Conservation (phyloP, 2,113 vertebrate genomes). For the Festucalex cinctus region DNA sequence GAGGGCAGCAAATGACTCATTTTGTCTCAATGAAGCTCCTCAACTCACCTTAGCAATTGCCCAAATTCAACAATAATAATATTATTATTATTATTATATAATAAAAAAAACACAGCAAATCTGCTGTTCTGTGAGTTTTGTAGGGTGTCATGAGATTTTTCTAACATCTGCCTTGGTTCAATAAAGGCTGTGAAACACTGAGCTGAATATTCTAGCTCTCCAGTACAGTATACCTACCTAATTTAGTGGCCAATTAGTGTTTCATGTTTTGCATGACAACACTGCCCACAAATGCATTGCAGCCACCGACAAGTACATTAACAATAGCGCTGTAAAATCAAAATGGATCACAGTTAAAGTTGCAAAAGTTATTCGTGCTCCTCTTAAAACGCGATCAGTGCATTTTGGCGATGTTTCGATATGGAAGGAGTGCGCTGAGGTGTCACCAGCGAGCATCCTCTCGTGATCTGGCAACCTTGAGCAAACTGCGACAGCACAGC, state of each 20-base stretch:
- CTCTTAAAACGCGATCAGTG: not conserved
- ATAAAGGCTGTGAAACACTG: not conserved
- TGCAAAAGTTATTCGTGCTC: not conserved
- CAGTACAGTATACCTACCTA: not conserved
- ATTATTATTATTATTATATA: too few relatives aligned
- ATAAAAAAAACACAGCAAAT: too few relatives aligned
- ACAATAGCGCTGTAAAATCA: not conserved
- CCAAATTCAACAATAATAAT: too few relatives aligned
- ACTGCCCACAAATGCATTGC: too few relatives aligned
- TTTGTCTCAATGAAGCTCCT: not conserved
- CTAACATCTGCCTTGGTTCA: not conserved
- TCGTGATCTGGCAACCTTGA: slow-evolving; percentile 63
- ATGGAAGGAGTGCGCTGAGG: not conserved
- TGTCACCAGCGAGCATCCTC: slow-evolving; percentile 3
- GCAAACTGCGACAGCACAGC: slow-evolving; percentile 74
- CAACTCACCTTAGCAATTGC: not conserved
- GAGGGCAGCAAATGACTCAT: not conserved
- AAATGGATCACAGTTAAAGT: not conserved
- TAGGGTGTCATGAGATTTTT: too few relatives aligned
- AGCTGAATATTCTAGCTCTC: too few relatives aligned
- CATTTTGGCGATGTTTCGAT: not conserved
- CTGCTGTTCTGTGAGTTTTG: too few relatives aligned
- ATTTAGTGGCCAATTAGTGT: not conserved
- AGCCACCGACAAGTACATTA: too few relatives aligned
- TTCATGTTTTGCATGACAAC: too few relatives aligned